These are phyloP conservation scores for Pyrocephalus nanus DNA, from an alignment of 2,797 vertebrate genomes.

Conservation along the genomic window DNA sequence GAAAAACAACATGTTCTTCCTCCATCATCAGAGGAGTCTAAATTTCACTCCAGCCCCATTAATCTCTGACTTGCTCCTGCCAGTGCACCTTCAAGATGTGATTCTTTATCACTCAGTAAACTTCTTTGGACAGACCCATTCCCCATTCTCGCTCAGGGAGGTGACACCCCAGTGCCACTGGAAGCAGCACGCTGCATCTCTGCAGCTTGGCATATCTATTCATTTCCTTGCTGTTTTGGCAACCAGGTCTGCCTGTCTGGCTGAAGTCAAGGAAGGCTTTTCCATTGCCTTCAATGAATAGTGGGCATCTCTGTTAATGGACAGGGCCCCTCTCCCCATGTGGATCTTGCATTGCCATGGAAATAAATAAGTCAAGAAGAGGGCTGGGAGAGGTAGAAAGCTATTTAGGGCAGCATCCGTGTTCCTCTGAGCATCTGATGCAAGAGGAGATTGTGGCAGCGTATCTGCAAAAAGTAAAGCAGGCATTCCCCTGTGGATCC, in stretches of 20 bases:
- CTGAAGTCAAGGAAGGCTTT: not conserved
- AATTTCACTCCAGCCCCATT: not conserved
- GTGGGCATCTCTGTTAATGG: not conserved
- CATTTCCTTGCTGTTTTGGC: not conserved
- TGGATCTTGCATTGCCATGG: not conserved
- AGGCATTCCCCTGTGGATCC: not conserved
- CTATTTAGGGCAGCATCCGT: not conserved
- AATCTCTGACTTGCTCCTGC: not conserved
- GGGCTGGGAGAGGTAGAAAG: not conserved
- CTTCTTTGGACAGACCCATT: not conserved
- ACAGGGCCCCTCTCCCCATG: not conserved
- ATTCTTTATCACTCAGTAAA: not conserved
- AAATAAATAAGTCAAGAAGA: not conserved
- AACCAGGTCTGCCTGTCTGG: not conserved
- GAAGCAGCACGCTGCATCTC: not conserved
- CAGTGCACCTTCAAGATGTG: not conserved
- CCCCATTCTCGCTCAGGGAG: rapidly evolving
- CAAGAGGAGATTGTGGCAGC: rapidly evolving
- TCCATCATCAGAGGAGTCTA: not conserved
- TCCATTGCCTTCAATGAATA: rapidly evolving
- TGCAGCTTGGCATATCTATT: not conserved
- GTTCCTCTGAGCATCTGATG: not conserved
- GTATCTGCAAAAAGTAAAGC: not conserved
- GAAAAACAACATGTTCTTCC: not conserved
- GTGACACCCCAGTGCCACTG: not conserved